Percentiles rank a stretch among this genome's conserved stretches.
phyloP scores from a whole-genome alignment of 2,888 invertebrate genomes.

The Notodonta ziczac region DNA sequence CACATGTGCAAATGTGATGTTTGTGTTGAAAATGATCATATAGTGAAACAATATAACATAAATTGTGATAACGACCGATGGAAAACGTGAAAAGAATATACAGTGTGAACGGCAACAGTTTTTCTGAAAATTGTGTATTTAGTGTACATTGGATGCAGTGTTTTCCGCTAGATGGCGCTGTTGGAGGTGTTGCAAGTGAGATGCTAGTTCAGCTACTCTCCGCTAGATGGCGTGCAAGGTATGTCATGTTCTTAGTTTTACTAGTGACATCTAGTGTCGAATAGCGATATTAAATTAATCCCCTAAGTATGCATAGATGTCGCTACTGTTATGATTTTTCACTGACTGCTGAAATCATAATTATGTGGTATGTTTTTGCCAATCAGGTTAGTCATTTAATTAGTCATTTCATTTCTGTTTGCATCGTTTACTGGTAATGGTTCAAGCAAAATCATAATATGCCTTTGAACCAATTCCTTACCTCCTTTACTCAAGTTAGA shows the following conservation, averaged over 20 bases:
- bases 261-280: slow-evolving; percentile 53
- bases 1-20: slow-evolving; percentile 69
- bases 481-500: no score
- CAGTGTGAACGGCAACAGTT: slow-evolving; percentile 43
- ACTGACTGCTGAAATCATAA: not conserved
- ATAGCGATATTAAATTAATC: slow-evolving; percentile 42
- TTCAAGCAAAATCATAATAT: not conserved
- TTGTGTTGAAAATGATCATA: slow-evolving; percentile 55
- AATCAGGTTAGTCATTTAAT: no score
- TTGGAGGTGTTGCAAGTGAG: slow-evolving; percentile 64
- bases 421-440: not conserved
- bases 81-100: slow-evolving; percentile 55
- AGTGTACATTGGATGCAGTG: slow-evolving; percentile 81
- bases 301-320: slow-evolving; percentile 46
- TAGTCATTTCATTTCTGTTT: not conserved
- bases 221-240: slow-evolving; percentile 69
- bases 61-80: slow-evolving; percentile 51
- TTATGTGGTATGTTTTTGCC: no score
- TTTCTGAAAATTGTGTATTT: slow-evolving; percentile 49
- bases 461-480: not conserved
- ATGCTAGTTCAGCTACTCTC: slow-evolving; percentile 56
- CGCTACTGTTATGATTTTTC: slow-evolving; percentile 35
- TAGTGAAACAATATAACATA: slow-evolving; percentile 56
- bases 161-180: slow-evolving; percentile 72
- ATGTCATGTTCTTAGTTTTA: slow-evolving; percentile 39